Base-by-base conservation (phyloP, 2,888 invertebrate genomes). In the Netelia inedita region DNA sequence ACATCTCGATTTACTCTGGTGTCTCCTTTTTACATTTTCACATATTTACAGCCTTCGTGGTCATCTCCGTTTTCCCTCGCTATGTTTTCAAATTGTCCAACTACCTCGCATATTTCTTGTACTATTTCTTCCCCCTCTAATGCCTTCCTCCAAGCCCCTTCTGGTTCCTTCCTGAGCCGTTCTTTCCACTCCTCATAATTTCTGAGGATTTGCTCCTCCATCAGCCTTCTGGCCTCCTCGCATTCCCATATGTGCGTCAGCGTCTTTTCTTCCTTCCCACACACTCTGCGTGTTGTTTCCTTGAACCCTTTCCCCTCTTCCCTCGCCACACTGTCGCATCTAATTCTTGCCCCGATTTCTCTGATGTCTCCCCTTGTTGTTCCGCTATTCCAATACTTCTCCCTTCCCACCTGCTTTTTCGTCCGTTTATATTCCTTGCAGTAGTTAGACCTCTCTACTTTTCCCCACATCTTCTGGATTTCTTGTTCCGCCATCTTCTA, bases 401-500 rank as follows among this genome's bases (percentile, higher is more conserved):
- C 68, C 46, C 41, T 16, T 2, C 6, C 78, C 10, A 41, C 0
- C 1, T 19, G n/a, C 10, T n/a, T 19, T 11, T 59, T 69, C 5
- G 21, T 68, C 5, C 9, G 2, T n/a, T 16, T n/a, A 28, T 69
- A 78, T 9, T 78, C n/a, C 46, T 2, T 11, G 8, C 68, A 78
- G 28, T 21, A 78, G 6, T 14, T 68, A 1, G 78, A 69, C 1
- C 3, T 5, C 0, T 21, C 41, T 3, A 71, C 46, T 19, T 23
- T 43, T 35, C 11, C 16, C 69, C 46, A 23, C 14, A 63, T 46
- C 11, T n/a, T 53, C 19, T 76, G 68, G 21, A 21, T 19, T 8
- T 78, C 69, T 19, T 69, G 78, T 2, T 69, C 59, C n/a, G 14
- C 41, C 9, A n/a, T 68, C 10, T 57, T n/a, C n/a, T n/a, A n/a